Evolutionary conservation across 2,888 invertebrate genomes (phyloP), one percentile per base, ranked within the genome.

Genomic region (Orthosia gothica): DNA sequence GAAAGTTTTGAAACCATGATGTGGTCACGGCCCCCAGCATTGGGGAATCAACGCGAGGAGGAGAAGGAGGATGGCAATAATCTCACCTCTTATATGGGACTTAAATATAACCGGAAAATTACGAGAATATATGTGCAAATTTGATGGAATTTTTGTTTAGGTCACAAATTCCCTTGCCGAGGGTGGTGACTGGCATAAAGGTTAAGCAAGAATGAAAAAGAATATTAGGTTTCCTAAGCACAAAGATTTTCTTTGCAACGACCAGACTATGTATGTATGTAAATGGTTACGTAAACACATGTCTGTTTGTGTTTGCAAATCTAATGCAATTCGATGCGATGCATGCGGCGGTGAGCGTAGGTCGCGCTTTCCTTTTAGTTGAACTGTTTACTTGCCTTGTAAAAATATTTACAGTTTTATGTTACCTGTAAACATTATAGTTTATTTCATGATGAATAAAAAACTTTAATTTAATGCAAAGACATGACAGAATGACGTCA

Each of bases 221-320:
- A 18, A 26, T 45, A 45, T 26, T 61, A 45, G 20, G 3, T 54
- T 49, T 55, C 16, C n/a, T 40, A 11, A 23, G 32, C 23, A 54
- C 5, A 54, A 23, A 47, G 0, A 50, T 45, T 16, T 50, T 20
- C 26, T 67, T 2, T n/a, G 3, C 16, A 2, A 23, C 11, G 16
- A 49, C 18, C 45, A 64, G 13, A 45, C 20, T 2, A 26, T 66
- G n/a, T 15, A n/a, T 16, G 13, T 49, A 55, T 26, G n/a, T 20
- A 74, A 65, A 55, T 47, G 23, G 40, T 23, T 15, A 76, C 1
- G 45, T 50, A 50, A 57, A 76, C 50, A 40, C 16, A 45, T 12
- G n/a, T 7, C 0, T 32, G 65, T 49, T 67, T 76, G 45, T 69
- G 23, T 74, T 74, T 74, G 78, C 32, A 78, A 70, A 77, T 58